Percentiles rank a stretch among this genome's conserved stretches.
These are phyloP conservation scores for Apoderus coryli DNA, from an alignment of 2,888 invertebrate species.

Conservation along the genomic window DNA sequence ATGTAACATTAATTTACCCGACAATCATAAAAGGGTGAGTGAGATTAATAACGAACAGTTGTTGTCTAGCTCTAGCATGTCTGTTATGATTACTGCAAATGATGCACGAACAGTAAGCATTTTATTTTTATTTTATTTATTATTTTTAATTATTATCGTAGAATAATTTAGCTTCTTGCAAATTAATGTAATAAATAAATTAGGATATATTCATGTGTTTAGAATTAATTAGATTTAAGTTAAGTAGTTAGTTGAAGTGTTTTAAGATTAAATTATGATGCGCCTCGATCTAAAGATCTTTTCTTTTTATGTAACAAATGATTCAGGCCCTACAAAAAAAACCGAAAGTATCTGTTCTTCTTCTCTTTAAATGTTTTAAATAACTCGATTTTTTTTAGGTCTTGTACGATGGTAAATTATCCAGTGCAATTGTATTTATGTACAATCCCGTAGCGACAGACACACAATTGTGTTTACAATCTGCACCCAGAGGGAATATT, in stretches of 20 bases:
- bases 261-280: no score
- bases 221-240: no score
- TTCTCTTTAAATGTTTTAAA: no score
- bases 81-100: slow-evolving; percentile 27
- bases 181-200: no score
- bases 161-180: background rate
- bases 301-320: no score
- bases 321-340: no score
- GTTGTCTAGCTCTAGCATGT: slow-evolving; percentile 30
- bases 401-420: slow-evolving; percentile 94
- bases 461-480: slow-evolving; percentile 95
- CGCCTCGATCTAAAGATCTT: no score
- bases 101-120: slow-evolving; percentile 45
- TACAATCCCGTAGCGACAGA: slow-evolving; percentile 99
- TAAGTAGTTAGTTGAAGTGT: no score
- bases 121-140: slow-evolving; percentile 23
- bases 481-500: slow-evolving; percentile 92
- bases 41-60: slow-evolving; percentile 29
- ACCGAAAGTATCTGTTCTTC: no score
- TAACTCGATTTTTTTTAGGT: no score
- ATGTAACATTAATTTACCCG: slow-evolving; percentile 92
- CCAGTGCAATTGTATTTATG: slow-evolving; percentile 96
- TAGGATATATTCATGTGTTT: no score
- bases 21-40: slow-evolving; percentile 98
- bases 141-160: no score